Percentiles rank a stretch among this genome's conserved stretches.
Evolutionary conservation across 2,888 invertebrate genomes (phyloP).

Genomic region (Lacanobia wlatinum): DNA sequence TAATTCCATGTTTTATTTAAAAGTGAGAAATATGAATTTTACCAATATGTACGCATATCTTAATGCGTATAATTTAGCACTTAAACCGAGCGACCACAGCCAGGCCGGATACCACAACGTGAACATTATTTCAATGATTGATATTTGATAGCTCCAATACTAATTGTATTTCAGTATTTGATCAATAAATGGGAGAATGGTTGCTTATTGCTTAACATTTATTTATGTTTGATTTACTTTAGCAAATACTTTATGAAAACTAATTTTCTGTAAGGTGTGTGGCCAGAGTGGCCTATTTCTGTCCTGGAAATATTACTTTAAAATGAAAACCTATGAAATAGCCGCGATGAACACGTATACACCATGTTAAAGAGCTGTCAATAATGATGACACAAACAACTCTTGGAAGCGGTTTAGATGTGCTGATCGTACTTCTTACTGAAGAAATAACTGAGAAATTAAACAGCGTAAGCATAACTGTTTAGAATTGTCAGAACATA

Average conservation of each 20-base stretch:
- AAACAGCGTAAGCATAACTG: no score
- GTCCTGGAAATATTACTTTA: not conserved
- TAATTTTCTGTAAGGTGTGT: not conserved
- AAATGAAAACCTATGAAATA: not conserved
- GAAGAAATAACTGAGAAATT: no score
- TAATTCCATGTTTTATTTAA: no score
- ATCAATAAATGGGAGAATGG: not conserved
- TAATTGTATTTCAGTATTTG: not conserved
- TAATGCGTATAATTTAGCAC: not conserved
- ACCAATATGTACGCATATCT: not conserved
- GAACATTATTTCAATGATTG: slow-evolving; percentile 28
- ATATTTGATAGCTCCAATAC: slow-evolving; percentile 15
- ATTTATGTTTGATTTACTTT: not conserved
- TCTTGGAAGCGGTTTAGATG: not conserved
- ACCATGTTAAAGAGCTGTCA: no score
- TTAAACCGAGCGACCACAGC: not conserved
- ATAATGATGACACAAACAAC: no score
- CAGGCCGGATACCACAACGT: not conserved
- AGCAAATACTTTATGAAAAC: not conserved
- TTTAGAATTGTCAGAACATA: no score
- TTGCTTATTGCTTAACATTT: not conserved
- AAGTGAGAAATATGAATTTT: not conserved
- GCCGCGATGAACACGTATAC: no score
- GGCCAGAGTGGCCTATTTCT: not conserved
- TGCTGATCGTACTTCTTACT: not conserved